phyloP scores from a whole-genome alignment of 2,888 invertebrate genomes.

The Rambutsinella grinnellia region DNA sequence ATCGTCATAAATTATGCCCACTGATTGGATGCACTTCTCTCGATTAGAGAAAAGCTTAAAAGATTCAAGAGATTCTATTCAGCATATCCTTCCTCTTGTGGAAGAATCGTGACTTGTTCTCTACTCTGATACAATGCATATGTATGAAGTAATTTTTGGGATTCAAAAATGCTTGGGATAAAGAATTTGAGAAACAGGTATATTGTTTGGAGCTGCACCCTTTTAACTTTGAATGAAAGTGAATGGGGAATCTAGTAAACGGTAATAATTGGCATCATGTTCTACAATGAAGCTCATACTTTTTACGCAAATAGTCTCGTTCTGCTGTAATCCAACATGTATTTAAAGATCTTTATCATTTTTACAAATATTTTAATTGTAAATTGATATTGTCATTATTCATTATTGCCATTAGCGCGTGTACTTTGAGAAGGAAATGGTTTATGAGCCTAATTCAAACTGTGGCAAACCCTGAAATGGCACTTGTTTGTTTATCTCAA shows the following conservation, averaged over 20 bases:
- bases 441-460: no score
- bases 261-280: neutral
- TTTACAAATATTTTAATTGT: neutral
- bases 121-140: no score
- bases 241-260: neutral
- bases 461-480: no score
- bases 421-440: no score
- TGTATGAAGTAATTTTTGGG: no score
- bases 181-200: no score
- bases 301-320: neutral
- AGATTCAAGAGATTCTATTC: neutral
- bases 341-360: neutral
- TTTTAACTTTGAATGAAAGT: neutral
- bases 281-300: neutral
- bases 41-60: neutral
- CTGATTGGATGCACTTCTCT: neutral
- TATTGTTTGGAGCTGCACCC: no score
- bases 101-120: neutral
- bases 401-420: neutral
- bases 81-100: neutral
- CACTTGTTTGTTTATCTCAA: no score
- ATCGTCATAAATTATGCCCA: neutral
- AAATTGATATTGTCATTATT: neutral
- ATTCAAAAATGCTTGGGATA: no score
- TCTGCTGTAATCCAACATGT: no score